These are phyloP conservation scores for Leucoraja ocellata DNA, from an alignment of 2,797 vertebrate genomes.

Conservation along the genomic window DNA sequence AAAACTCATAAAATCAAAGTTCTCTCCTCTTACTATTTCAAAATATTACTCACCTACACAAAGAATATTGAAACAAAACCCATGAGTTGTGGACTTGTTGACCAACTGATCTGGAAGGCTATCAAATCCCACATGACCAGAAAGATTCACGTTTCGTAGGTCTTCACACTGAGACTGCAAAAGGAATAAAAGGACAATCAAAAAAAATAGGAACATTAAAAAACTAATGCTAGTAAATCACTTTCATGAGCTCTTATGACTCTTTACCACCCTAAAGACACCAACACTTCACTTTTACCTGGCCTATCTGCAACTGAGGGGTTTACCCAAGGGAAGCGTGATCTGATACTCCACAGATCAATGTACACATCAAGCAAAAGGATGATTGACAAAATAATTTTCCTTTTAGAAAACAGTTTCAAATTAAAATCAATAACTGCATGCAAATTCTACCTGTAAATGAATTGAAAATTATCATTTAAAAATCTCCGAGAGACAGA, in stretches of 20 bases:
- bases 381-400: background rate
- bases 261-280: too few species aligned
- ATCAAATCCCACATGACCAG: conserved; percentile 75
- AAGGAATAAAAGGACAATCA: conserved; percentile 38
- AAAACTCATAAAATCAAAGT: background rate
- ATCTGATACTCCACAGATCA: background rate
- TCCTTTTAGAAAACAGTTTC: background rate
- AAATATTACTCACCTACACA: conserved; percentile 65
- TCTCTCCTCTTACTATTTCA: background rate
- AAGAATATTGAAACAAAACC: conserved; percentile 80
- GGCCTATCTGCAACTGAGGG: background rate
- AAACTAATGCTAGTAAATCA: background rate
- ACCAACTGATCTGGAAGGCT: conserved; percentile 75
- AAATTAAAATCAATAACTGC: background rate
- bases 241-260: background rate
- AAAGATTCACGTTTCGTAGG: conserved; percentile 63
- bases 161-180: conserved; percentile 60
- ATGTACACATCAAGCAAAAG: background rate
- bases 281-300: background rate
- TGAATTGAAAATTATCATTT: background rate
- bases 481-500: background rate
- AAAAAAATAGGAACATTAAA: background rate
- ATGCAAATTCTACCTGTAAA: background rate
- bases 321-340: background rate
- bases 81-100: conserved; percentile 73